Conservation (phyloP, 1,140 invertebrate species). For the Neotoxoptera formosana region DNA sequence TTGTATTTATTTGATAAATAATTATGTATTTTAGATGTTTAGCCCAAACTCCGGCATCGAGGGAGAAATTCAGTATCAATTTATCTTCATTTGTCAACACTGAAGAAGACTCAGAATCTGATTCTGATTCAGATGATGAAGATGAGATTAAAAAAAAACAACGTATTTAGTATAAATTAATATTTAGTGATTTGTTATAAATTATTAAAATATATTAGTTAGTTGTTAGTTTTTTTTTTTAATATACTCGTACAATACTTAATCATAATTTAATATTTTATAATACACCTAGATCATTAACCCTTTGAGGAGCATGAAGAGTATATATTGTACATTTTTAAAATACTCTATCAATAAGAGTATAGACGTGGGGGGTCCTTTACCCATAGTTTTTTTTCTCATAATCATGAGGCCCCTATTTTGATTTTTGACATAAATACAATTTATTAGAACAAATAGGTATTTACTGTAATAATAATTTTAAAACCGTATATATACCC, state of each 20-base stretch:
- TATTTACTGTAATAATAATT: no score
- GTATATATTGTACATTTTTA: no score
- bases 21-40: conserved; percentile 39
- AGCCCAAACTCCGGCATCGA: conserved; percentile 11
- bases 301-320: no score
- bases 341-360: no score
- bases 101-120: conserved; percentile 13
- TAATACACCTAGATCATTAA: background rate
- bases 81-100: background rate
- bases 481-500: no score
- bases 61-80: conserved; percentile 39
- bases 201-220: conserved; percentile 37
- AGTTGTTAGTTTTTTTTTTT: background rate
- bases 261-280: background rate
- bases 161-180: background rate
- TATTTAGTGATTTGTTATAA: conserved; percentile 46
- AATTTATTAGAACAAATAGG: no score
- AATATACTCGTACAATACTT: background rate
- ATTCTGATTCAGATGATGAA: conserved; percentile 51
- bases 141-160: background rate
- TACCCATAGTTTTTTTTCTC: no score
- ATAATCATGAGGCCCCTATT: no score
- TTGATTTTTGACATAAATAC: no score
- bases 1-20: no score
- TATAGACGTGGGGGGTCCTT: no score